Conservation (phyloP, 2,113 vertebrate genomes). For the Micronycteris hirsuta region DNA sequence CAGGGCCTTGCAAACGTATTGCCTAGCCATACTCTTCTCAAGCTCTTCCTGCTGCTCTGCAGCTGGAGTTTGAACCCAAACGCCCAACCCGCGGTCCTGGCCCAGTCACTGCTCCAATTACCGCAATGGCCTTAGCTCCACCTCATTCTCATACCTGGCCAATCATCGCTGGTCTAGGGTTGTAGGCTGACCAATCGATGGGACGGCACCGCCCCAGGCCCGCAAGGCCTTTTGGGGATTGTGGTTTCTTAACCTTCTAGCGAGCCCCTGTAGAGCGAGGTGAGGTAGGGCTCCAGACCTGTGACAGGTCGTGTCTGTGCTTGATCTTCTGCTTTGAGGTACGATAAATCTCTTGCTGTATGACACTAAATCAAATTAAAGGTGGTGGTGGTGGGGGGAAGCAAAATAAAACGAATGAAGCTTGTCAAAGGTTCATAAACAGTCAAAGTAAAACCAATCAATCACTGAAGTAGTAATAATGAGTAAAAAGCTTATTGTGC, state of each 20-base stretch:
- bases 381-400: background rate
- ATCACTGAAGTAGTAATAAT: background rate
- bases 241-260: rapidly evolving
- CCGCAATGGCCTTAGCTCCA: background rate
- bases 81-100: rapidly evolving
- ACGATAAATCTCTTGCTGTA: background rate
- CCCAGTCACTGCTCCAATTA: rapidly evolving
- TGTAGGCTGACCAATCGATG: background rate
- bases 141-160: background rate
- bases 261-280: rapidly evolving
- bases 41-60: rapidly evolving
- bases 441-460: background rate
- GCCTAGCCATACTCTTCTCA: background rate
- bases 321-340: background rate
- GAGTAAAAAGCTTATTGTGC: background rate
- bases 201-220: rapidly evolving
- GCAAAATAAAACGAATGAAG: background rate
- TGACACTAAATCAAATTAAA: background rate
- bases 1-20: background rate
- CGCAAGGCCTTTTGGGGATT: background rate
- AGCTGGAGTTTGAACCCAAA: background rate
- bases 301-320: rapidly evolving
- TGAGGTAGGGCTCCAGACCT: background rate
- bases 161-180: background rate
- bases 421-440: background rate